phyloP scores from a whole-genome alignment of 2,113 vertebrate species.

The Corythaixoides concolor region DNA sequence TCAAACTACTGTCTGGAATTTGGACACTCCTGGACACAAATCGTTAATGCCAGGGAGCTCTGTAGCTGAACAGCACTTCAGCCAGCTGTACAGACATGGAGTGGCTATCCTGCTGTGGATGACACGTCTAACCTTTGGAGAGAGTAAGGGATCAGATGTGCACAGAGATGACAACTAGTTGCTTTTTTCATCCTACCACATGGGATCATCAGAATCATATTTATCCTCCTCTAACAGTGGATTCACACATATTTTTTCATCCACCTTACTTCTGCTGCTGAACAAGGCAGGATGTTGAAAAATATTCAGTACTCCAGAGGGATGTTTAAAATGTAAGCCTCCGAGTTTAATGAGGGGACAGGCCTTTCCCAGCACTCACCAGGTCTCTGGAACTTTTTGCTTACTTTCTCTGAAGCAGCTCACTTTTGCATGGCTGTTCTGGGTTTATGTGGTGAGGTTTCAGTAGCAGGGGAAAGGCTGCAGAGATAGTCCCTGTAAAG shows the following conservation, averaged over 20 bases:
- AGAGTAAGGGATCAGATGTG: neutral
- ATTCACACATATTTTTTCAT: neutral
- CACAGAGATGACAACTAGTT: neutral
- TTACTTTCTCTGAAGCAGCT: neutral
- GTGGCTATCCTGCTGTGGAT: rapidly evolving
- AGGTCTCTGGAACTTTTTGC: neutral
- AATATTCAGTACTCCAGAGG: neutral
- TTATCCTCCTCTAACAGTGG: neutral
- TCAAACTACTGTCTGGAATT: neutral
- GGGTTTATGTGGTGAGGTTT: too few species aligned
- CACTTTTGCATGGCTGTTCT: rapidly evolving
- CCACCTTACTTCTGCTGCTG: neutral
- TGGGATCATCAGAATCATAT: neutral
- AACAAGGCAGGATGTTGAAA: neutral
- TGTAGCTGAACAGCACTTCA: neutral
- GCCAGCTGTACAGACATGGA: neutral
- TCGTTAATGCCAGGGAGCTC: neutral
- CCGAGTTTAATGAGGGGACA: neutral
- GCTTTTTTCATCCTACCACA: neutral
- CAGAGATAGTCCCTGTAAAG: too few species aligned
- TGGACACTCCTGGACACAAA: neutral
- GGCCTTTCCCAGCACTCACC: neutral
- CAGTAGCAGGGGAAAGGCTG: too few species aligned
- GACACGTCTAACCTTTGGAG: neutral
- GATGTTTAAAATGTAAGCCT: neutral